phyloP scores from a whole-genome alignment of 2,113 vertebrate genomes.

The Meleagris gallopavo region DNA sequence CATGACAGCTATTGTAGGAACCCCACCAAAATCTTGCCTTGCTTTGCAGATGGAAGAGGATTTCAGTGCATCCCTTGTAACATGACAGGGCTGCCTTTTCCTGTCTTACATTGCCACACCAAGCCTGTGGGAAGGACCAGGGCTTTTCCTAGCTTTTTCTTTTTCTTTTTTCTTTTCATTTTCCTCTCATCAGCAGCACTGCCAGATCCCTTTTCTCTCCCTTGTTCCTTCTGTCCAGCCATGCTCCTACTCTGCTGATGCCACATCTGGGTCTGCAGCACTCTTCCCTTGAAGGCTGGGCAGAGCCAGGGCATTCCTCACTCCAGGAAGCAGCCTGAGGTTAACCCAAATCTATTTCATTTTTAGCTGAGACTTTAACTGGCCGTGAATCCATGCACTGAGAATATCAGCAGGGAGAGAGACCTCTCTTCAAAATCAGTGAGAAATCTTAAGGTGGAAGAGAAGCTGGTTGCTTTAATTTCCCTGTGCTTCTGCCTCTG shows the following conservation, averaged over 20 bases:
- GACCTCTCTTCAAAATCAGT: neutral
- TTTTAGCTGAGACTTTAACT: conserved; percentile 31
- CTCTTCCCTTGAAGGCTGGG: neutral
- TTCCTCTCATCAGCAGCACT: neutral
- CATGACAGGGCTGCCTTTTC: neutral
- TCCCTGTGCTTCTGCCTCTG: neutral
- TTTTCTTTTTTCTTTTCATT: neutral
- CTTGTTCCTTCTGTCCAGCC: neutral
- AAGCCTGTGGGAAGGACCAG: neutral
- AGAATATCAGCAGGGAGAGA: neutral
- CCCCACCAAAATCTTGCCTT: neutral
- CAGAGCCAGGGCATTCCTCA: neutral
- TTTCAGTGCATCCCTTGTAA: neutral
- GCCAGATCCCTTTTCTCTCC: neutral
- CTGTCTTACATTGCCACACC: neutral
- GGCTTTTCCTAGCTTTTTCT: neutral
- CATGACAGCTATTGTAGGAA: neutral
- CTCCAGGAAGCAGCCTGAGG: neutral
- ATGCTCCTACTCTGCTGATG: neutral
- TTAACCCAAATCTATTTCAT: neutral
- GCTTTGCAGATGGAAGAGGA: neutral
- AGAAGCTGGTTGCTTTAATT: neutral
- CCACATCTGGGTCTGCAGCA: accelerated
- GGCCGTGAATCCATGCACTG: neutral
- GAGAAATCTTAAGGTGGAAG: neutral